These are phyloP conservation scores for Brienomyrus longianalis DNA, from an alignment of 2,113 vertebrate genomes.

Conservation along the genomic window DNA sequence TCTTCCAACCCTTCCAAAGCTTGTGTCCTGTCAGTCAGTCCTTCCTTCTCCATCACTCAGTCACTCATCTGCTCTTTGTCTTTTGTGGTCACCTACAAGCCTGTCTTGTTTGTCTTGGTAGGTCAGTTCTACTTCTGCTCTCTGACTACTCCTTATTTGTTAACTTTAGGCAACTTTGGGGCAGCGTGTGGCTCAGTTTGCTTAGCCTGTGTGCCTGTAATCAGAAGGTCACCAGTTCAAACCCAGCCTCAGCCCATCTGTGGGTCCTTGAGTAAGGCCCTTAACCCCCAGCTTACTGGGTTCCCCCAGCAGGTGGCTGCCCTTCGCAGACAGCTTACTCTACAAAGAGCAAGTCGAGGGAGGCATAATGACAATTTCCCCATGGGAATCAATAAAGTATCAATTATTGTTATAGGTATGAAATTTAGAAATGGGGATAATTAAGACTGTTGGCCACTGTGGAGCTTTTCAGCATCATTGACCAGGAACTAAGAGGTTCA, in stretches of 20 bases:
- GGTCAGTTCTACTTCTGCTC: constrained; percentile 12
- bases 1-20: not conserved
- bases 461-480: not conserved
- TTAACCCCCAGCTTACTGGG: too few species aligned
- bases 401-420: not conserved
- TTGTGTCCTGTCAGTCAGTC: not conserved
- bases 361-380: too few species aligned
- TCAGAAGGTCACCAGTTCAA: too few species aligned
- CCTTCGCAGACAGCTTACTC: too few species aligned
- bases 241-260: too few species aligned
- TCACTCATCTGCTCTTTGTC: not conserved
- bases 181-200: too few species aligned
- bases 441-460: not conserved
- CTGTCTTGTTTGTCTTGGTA: not conserved
- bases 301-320: too few species aligned
- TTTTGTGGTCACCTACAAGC: not conserved
- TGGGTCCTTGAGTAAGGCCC: too few species aligned
- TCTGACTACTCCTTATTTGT: constrained; percentile 37
- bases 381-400: too few species aligned
- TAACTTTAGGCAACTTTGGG: not conserved
- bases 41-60: not conserved
- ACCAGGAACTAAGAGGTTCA: not conserved
- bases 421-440: not conserved
- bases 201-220: too few species aligned
- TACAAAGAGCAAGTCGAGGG: too few species aligned